These are phyloP conservation scores for Triops cancriformis DNA, from an alignment of 1,140 invertebrate species.

Conservation along the genomic window DNA sequence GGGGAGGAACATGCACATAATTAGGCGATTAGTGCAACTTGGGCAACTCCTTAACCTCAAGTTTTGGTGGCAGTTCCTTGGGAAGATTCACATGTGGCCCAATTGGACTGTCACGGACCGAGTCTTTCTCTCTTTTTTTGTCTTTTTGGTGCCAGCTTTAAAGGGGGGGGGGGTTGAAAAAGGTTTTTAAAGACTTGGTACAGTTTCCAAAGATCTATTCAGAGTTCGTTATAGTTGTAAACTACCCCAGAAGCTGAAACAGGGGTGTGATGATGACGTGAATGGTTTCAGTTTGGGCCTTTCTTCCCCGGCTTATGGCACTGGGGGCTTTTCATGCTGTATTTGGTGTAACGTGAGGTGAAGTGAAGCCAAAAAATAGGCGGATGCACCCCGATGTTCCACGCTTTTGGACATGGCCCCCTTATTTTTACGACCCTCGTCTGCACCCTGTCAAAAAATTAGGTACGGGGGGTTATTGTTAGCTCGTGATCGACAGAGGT, in stretches of 20 bases:
- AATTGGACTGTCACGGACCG: not conserved
- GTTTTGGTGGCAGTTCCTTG: not conserved
- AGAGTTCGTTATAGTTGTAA: too few species aligned
- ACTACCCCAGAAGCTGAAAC: not conserved
- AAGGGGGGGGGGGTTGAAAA: too few species aligned
- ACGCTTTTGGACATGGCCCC: not conserved
- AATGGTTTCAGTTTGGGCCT: not conserved
- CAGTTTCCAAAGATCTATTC: too few species aligned
- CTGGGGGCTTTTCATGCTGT: not conserved
- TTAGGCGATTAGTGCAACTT: slow-evolving; percentile 6
- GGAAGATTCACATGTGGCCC: slow-evolving; percentile 9
- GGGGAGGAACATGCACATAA: not conserved
- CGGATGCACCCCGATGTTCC: not conserved
- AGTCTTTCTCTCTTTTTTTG: not conserved
- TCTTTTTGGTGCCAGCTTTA: not conserved
- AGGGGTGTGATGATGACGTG: not conserved
- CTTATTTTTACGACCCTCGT: not conserved
- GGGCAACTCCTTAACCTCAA: not conserved
- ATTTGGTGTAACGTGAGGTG: not conserved
- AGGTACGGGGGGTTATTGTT: not conserved
- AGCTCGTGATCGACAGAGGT: not conserved
- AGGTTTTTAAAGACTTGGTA: too few species aligned
- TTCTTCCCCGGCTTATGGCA: not conserved
- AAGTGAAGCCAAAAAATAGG: not conserved
- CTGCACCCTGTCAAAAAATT: slow-evolving; percentile 4